These are phyloP conservation scores for Brachyistius frenatus DNA, from an alignment of 2,113 vertebrate genomes.

Conservation along the genomic window DNA sequence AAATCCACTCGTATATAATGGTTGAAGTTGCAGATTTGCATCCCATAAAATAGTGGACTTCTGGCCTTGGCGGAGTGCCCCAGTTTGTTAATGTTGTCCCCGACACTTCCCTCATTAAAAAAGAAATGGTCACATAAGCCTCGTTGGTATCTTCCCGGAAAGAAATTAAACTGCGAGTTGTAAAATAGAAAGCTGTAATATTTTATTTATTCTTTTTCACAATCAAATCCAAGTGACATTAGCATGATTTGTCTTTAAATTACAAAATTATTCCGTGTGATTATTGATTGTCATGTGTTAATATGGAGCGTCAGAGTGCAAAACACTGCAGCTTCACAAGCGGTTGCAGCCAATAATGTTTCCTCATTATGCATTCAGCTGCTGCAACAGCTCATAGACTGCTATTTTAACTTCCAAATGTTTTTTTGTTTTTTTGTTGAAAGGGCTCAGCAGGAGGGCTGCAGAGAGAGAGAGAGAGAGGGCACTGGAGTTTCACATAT, in stretches of 20 bases:
- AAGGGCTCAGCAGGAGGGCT: slow-evolving; percentile 1
- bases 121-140: neutral
- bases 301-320: slow-evolving; percentile 12
- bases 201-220: neutral
- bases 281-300: slow-evolving; percentile 16
- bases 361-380: slow-evolving; percentile 46
- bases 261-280: slow-evolving; percentile 22
- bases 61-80: too few relatives aligned
- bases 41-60: too few relatives aligned
- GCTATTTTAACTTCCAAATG: slow-evolving; percentile 38
- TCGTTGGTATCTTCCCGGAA: neutral
- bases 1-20: too few relatives aligned
- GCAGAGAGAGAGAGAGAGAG: neutral
- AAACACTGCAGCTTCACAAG: slow-evolving; percentile 32
- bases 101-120: neutral
- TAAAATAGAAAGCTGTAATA: neutral
- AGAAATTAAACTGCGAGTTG: neutral
- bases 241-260: slow-evolving; percentile 13
- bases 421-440: slow-evolving; percentile 24
- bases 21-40: too few relatives aligned
- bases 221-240: slow-evolving; percentile 4
- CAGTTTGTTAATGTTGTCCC: neutral
- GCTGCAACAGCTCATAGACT: slow-evolving; percentile 24
- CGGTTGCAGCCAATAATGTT: slow-evolving; percentile 49
- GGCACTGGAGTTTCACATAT: neutral